Evolutionary conservation across 2,797 vertebrate genomes (phyloP).

Genomic region (Brachyrhaphis roseni): DNA sequence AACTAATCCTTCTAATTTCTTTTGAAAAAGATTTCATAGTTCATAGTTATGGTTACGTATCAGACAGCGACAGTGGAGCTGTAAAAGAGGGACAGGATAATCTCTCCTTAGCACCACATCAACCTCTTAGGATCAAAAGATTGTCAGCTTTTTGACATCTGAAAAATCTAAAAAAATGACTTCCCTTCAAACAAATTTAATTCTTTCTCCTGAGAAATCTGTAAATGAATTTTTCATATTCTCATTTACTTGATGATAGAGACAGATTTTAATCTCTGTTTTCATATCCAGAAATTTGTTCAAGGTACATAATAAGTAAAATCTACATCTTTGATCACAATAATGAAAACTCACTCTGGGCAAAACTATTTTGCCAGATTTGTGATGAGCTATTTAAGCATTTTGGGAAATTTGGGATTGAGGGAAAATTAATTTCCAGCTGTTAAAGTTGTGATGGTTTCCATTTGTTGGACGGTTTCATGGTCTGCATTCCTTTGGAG

Average conservation of each 20-base stretch:
- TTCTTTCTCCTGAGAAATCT: neutral
- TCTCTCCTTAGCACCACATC: neutral
- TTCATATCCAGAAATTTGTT: neutral
- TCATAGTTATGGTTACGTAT: no score
- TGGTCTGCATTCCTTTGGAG: neutral
- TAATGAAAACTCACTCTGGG: neutral
- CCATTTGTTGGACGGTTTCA: neutral
- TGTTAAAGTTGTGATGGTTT: neutral
- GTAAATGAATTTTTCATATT: fast-evolving
- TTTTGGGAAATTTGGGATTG: no score
- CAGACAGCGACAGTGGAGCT: neutral
- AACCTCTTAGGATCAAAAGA: neutral
- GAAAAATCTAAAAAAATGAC: neutral
- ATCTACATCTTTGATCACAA: neutral
- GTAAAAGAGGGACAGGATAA: neutral
- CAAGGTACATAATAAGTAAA: neutral
- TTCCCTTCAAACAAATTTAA: neutral
- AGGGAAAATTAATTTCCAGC: no score
- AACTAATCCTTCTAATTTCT: no score
- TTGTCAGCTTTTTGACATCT: neutral
- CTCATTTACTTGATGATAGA: neutral
- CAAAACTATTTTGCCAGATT: neutral
- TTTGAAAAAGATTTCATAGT: no score
- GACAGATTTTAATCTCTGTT: neutral
- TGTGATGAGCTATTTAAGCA: neutral